These are phyloP conservation scores for Gryon sp. DNA, from an alignment of 1,140 invertebrate species.

Conservation along the genomic window DNA sequence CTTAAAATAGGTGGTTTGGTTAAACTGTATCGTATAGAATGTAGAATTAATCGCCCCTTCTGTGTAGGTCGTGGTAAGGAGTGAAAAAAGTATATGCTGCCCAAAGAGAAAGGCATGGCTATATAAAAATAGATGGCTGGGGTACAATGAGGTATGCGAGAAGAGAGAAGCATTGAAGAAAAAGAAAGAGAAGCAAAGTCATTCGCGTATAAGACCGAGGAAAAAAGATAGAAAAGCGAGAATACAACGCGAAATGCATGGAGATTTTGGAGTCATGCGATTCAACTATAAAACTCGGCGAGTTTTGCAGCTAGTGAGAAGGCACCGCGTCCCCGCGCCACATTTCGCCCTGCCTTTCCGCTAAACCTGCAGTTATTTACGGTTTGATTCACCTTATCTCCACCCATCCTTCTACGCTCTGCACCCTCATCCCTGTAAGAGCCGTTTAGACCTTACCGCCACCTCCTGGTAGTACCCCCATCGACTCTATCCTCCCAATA, in stretches of 20 bases:
- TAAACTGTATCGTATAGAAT: slow-evolving; percentile 40
- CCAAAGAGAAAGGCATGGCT: slow-evolving; percentile 38
- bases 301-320: slow-evolving; percentile 78
- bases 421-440: slow-evolving; percentile 64
- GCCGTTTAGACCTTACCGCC: slow-evolving; percentile 63
- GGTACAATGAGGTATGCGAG: slow-evolving; percentile 41
- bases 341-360: slow-evolving; percentile 70
- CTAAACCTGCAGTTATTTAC: slow-evolving; percentile 79
- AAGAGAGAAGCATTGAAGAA: slow-evolving; percentile 25
- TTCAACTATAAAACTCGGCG: slow-evolving; percentile 80
- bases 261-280: slow-evolving; percentile 79
- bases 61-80: slow-evolving; percentile 15
- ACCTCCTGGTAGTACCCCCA: slow-evolving; percentile 65
- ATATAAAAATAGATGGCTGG: slow-evolving; percentile 52
- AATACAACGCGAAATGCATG: slow-evolving; percentile 72
- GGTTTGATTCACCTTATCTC: slow-evolving; percentile 80
- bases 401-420: slow-evolving; percentile 67
- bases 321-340: slow-evolving; percentile 67
- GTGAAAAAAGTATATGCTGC: slow-evolving; percentile 45
- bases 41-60: slow-evolving; percentile 37
- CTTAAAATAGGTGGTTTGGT: slow-evolving; percentile 7
- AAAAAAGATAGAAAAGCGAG: slow-evolving; percentile 56
- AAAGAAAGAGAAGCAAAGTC: slow-evolving; percentile 7
- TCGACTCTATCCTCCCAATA: slow-evolving; percentile 64
- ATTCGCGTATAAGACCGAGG: slow-evolving; percentile 37